phyloP scores from a whole-genome alignment of 1,140 invertebrate genomes.

The Campoletis sonorensis region DNA sequence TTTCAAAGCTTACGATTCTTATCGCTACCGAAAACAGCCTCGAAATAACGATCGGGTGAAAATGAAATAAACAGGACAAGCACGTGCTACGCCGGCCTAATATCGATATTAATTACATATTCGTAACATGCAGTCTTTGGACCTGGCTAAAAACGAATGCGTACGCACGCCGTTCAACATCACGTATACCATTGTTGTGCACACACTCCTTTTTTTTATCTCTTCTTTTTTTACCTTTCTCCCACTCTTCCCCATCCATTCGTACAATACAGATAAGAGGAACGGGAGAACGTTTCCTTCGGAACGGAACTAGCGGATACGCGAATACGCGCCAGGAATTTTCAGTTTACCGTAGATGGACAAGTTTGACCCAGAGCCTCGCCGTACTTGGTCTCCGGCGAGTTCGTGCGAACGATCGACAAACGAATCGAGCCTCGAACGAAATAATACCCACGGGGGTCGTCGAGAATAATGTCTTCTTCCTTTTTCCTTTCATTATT shows the following conservation, averaged over 20 bases:
- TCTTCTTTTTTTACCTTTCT: no score
- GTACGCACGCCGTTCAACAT: not conserved
- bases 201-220: not conserved
- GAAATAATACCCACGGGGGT: not conserved
- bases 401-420: constrained; percentile 9
- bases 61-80: not conserved
- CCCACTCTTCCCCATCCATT: not conserved
- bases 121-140: not conserved
- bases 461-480: not conserved
- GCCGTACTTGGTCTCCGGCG: not conserved
- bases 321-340: constrained; percentile 69
- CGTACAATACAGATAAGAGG: not conserved
- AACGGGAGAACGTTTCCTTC: constrained; percentile 34
- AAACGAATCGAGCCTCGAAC: not conserved
- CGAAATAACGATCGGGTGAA: not conserved
- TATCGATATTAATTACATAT: constrained; percentile 5
- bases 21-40: not conserved
- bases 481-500: not conserved
- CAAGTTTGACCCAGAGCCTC: constrained; percentile 45
- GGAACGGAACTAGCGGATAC: constrained; percentile 72
- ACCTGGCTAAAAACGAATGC: constrained; percentile 21
- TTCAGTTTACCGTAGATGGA: constrained; percentile 63
- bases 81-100: not conserved
- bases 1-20: not conserved
- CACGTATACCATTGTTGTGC: constrained; percentile 23